Conservation (phyloP, 2,797 vertebrate species). For the Phrynocephalus forsythii region DNA sequence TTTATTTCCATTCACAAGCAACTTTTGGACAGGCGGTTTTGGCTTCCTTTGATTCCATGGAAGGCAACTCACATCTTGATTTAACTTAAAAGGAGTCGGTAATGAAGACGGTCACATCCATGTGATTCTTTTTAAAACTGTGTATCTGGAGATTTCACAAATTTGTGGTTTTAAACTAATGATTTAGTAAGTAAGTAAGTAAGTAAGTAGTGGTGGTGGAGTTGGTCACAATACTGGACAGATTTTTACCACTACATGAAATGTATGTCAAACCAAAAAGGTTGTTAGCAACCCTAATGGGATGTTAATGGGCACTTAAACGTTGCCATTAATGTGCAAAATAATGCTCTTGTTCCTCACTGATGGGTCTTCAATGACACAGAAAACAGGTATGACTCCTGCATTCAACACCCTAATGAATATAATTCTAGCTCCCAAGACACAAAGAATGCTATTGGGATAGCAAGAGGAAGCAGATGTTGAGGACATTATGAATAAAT, state of each 20-base stretch:
- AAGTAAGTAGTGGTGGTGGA: not conserved
- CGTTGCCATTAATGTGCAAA: slow-evolving; percentile 28
- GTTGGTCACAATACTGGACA: not conserved
- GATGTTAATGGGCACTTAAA: slow-evolving; percentile 42
- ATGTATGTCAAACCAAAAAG: slow-evolving; percentile 43
- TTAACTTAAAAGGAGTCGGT: slow-evolving; percentile 31
- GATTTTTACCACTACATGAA: slow-evolving; percentile 32
- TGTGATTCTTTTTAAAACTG: slow-evolving; percentile 35
- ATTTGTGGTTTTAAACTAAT: slow-evolving; percentile 31
- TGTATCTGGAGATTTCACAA: slow-evolving; percentile 3
- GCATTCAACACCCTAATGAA: slow-evolving; percentile 50
- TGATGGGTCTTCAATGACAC: slow-evolving; percentile 50
- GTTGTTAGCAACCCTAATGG: slow-evolving; percentile 34
- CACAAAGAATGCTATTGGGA: slow-evolving; percentile 54
- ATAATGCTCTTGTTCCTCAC: slow-evolving; percentile 58
- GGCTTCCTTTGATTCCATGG: not conserved
- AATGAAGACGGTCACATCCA: not conserved
- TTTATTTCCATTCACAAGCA: slow-evolving; percentile 34
- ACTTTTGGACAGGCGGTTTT: slow-evolving; percentile 30
- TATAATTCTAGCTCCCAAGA: slow-evolving; percentile 43
- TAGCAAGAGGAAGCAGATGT: slow-evolving; percentile 84
- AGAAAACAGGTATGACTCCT: slow-evolving; percentile 52
- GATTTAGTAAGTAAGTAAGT: not conserved
- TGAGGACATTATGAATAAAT: slow-evolving; percentile 78
- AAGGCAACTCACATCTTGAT: slow-evolving; percentile 4